Conservation (phyloP, 2,797 vertebrate genomes). For the Nyctalus aviator region DNA sequence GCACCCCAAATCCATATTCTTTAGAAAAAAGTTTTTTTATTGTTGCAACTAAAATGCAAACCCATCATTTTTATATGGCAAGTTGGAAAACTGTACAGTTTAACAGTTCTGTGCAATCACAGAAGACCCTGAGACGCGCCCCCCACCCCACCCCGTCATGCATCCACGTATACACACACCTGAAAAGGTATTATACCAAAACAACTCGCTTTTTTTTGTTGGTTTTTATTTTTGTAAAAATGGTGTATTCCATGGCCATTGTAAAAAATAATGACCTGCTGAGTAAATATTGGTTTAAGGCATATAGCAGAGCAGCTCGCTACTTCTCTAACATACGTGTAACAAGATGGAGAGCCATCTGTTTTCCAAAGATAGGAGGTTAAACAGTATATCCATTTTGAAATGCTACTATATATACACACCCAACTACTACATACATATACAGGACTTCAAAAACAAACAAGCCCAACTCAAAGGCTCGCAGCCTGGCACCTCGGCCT, state of each 20-base stretch:
- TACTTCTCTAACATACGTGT: constrained; percentile 85
- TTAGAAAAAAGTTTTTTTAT: constrained; percentile 90
- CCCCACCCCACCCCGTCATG: constrained; percentile 38
- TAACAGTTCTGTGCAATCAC: constrained; percentile 86
- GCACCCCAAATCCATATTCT: constrained; percentile 73
- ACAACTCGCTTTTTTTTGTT: constrained; percentile 84
- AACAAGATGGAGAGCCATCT: constrained; percentile 82
- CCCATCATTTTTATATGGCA: constrained; percentile 86
- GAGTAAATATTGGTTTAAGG: constrained; percentile 90
- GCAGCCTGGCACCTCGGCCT: constrained; percentile 78
- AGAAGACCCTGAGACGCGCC: constrained; percentile 84
- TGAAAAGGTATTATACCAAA: constrained; percentile 87
- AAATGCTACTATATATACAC: constrained; percentile 87
- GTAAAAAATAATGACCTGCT: constrained; percentile 88
- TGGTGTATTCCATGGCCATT: constrained; percentile 87
- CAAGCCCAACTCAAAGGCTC: constrained; percentile 57
- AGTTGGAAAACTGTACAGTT: constrained; percentile 87
- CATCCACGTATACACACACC: constrained; percentile 77
- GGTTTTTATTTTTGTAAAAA: constrained; percentile 84
- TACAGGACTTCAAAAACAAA: constrained; percentile 81
- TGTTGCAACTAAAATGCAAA: constrained; percentile 90
- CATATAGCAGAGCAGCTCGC: constrained; percentile 89
- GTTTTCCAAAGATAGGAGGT: constrained; percentile 83
- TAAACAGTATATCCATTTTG: constrained; percentile 83
- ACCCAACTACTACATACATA: constrained; percentile 84